A percentile compares a stretch with the other conserved stretches of the same genome.
Evolutionary conservation across 1,140 invertebrate species (phyloP).

Genomic region (Paracyclopina nana): DNA sequence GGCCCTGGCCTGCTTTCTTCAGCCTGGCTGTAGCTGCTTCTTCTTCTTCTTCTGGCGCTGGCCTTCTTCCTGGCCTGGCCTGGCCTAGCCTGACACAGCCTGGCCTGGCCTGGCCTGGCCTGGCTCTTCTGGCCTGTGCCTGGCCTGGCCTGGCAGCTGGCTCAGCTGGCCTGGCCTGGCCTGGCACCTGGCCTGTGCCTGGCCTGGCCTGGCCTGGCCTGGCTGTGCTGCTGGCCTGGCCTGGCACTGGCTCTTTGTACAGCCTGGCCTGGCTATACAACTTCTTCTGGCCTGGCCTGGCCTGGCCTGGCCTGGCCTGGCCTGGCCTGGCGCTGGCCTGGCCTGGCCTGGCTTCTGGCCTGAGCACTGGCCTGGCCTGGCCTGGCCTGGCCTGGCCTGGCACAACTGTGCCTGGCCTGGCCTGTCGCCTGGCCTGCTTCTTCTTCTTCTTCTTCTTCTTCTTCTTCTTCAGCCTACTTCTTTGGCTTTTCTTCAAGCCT

Average conservation of each 20-base stretch:
- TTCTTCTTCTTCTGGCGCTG: conserved; percentile 19
- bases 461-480: conserved; percentile 20
- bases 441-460: conserved; percentile 20
- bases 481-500: conserved; percentile 19
- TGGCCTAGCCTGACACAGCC: conserved; percentile 20
- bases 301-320: conserved; percentile 21
- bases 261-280: conserved; percentile 20
- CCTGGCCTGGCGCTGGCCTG: conserved; percentile 21
- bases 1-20: conserved; percentile 18
- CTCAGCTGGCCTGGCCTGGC: conserved; percentile 21
- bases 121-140: conserved; percentile 19
- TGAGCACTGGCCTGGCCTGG: conserved; percentile 21
- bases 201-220: conserved; percentile 21
- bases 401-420: conserved; percentile 20
- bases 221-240: conserved; percentile 21
- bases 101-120: conserved; percentile 17
- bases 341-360: conserved; percentile 19
- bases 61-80: conserved; percentile 18
- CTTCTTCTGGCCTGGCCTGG: conserved; percentile 21
- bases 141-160: conserved; percentile 17
- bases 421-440: conserved; percentile 21
- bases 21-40: conserved; percentile 19
- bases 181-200: conserved; percentile 17
- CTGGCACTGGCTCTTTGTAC: too few species aligned
- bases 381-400: conserved; percentile 21